Percentiles rank a stretch among this genome's conserved stretches.
Conservation (phyloP, 2,113 vertebrate species). For the Sceloporus undulatus region DNA sequence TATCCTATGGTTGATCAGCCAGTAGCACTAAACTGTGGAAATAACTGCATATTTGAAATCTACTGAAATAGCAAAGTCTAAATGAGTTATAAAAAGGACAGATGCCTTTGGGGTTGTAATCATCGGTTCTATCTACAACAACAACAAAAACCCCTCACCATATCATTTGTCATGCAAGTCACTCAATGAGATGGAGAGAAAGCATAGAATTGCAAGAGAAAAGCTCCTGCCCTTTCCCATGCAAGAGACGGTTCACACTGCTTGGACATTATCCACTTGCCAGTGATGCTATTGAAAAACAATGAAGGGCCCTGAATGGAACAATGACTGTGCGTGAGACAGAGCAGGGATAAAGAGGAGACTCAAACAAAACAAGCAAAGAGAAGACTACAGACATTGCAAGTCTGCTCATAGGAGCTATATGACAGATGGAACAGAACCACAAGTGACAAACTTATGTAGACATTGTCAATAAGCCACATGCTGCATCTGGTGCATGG, state of each 20-base stretch:
- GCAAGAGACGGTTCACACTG: slow-evolving; percentile 18
- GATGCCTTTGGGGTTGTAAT: neutral
- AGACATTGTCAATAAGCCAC: neutral
- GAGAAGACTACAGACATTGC: slow-evolving; percentile 30
- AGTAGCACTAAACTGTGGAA: neutral
- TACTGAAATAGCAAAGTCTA: neutral
- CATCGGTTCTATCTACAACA: neutral
- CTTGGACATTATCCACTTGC: slow-evolving; percentile 39
- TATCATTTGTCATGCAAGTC: neutral
- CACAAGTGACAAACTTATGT: neutral
- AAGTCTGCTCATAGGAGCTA: slow-evolving; percentile 20
- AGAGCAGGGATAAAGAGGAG: slow-evolving; percentile 22
- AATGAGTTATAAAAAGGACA: neutral
- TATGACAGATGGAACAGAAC: slow-evolving; percentile 16
- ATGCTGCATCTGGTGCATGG: neutral
- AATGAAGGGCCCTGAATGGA: slow-evolving; percentile 46
- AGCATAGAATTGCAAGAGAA: slow-evolving; percentile 44
- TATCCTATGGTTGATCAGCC: neutral
- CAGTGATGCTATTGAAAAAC: slow-evolving; percentile 50
- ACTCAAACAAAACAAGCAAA: slow-evolving; percentile 21
- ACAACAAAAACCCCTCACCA: neutral
- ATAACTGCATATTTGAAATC: neutral
- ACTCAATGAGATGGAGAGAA: neutral
- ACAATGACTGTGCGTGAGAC: slow-evolving; percentile 39
- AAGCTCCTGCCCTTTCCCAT: slow-evolving; percentile 24